Conservation (phyloP, 2,113 vertebrate species). For the Cichladusa arquata region DNA sequence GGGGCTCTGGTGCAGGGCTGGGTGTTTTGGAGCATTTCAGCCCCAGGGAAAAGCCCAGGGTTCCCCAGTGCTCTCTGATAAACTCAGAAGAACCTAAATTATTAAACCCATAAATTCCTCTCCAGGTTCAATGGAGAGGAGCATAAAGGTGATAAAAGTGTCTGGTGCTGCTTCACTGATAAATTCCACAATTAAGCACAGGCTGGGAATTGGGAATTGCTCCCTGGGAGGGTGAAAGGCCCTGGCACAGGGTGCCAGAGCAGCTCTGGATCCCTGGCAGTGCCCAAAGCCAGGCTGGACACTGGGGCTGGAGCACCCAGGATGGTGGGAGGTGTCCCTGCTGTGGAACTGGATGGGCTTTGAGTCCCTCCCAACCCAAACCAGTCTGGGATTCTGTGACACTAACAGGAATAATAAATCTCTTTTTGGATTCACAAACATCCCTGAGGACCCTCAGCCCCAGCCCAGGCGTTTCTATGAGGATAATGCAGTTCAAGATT, state of each 20-base stretch:
- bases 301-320: neutral
- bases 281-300: neutral
- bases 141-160: neutral
- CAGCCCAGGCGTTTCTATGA: neutral
- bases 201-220: fast-evolving
- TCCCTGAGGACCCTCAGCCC: neutral
- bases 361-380: fast-evolving
- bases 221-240: neutral
- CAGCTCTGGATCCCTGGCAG: neutral
- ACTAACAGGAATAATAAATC: neutral
- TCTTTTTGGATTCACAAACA: fast-evolving
- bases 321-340: neutral
- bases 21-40: fast-evolving
- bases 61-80: neutral
- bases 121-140: neutral
- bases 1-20: neutral
- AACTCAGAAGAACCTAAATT: neutral
- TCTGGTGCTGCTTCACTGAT: neutral
- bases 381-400: fast-evolving
- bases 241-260: neutral
- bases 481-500: neutral
- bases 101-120: neutral
- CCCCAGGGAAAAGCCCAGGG: neutral
- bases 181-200: neutral
- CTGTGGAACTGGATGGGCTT: fast-evolving